Percentiles rank a stretch among this genome's conserved stretches.
Conservation (phyloP, 2,888 invertebrate genomes). For the Portevinia maculata region DNA sequence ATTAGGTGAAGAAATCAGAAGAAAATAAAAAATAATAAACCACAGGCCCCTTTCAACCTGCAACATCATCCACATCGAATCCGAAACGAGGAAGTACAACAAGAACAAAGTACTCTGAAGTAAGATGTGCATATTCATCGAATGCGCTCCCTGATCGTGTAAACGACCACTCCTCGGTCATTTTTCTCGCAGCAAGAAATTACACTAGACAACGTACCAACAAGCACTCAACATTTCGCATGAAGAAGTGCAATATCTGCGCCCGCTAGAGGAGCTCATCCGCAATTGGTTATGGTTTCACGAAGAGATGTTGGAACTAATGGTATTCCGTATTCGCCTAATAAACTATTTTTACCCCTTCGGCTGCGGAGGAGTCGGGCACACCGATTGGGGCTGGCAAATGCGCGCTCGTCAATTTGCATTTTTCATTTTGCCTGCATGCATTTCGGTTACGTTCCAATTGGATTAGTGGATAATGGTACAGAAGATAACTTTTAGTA, state of each 20-base stretch:
- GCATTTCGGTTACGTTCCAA: slow-evolving; percentile 70
- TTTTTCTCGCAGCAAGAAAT: slow-evolving; percentile 24
- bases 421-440: slow-evolving; percentile 53
- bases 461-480: slow-evolving; percentile 72
- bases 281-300: slow-evolving; percentile 45
- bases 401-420: slow-evolving; percentile 34
- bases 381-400: no score
- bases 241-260: slow-evolving; percentile 16
- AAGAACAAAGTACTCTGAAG: slow-evolving; percentile 1
- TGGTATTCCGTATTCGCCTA: slow-evolving; percentile 65
- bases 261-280: not conserved
- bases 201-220: slow-evolving; percentile 1
- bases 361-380: slow-evolving; percentile 9
- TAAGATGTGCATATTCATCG: slow-evolving; percentile 7
- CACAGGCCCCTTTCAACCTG: slow-evolving; percentile 45
- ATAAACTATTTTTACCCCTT: slow-evolving; percentile 53
- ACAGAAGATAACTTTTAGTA: slow-evolving; percentile 57
- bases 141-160: slow-evolving; percentile 52
- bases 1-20: slow-evolving; percentile 38
- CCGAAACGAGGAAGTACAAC: slow-evolving; percentile 46
- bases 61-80: slow-evolving; percentile 42
- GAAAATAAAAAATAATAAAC: slow-evolving; percentile 11
- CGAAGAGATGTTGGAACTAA: slow-evolving; percentile 50
- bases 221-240: slow-evolving; percentile 1
- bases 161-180: slow-evolving; percentile 48